phyloP scores from a whole-genome alignment of 2,113 vertebrate species.

The Neotoma lepida region DNA sequence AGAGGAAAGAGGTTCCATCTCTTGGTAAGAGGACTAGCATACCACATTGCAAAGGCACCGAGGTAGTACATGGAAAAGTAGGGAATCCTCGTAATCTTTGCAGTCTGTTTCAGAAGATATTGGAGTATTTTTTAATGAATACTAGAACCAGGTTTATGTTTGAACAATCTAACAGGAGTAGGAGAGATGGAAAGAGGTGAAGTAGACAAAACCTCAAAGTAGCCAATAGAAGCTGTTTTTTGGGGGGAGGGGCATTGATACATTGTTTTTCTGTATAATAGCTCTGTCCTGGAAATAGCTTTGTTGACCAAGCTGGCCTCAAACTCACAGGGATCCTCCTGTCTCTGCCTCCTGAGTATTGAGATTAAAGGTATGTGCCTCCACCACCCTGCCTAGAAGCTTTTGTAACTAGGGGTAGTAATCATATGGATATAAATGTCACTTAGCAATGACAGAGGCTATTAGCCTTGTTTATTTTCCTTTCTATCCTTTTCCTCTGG shows the following conservation, averaged over 20 bases:
- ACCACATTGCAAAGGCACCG: background rate
- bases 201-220: background rate
- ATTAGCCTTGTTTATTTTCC: background rate
- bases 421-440: background rate
- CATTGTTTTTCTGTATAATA: no score
- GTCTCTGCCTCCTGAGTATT: no score
- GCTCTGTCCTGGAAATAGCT: no score
- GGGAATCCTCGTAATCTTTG: background rate
- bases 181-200: background rate
- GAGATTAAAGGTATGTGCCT: no score
- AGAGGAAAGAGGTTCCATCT: background rate
- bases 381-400: background rate
- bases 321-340: no score
- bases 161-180: background rate
- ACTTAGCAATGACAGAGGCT: background rate
- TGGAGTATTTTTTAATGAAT: slow-evolving; percentile 25
- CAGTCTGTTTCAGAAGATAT: background rate
- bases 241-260: no score
- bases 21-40: background rate
- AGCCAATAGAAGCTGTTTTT: background rate
- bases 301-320: no score
- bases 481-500: background rate
- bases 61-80: background rate
- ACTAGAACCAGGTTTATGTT: background rate
- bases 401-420: background rate